A percentile compares a stretch with the other conserved stretches of the same genome.
Evolutionary conservation across 1,140 invertebrate genomes (phyloP).

Genomic region (Drosophila aff.): DNA sequence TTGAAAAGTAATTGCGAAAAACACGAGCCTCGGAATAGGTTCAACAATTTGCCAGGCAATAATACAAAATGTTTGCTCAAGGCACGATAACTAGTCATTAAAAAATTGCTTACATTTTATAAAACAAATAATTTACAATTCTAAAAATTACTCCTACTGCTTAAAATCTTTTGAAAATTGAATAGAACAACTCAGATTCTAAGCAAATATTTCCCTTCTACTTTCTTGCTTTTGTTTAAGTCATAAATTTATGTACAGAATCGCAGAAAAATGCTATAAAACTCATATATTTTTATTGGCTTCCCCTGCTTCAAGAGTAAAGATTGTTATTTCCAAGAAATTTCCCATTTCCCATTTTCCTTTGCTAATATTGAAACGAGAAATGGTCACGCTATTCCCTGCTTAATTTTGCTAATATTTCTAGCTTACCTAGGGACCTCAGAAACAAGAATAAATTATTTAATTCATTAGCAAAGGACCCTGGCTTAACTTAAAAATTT

Average conservation of each 20-base stretch:
- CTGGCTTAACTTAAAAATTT: neutral
- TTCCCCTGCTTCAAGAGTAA: neutral
- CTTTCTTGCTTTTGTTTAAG: neutral
- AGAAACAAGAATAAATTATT: neutral
- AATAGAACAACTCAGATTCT: neutral
- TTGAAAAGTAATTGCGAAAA: slow-evolving; percentile 1
- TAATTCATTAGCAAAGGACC: slow-evolving; percentile 6
- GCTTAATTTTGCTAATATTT: slow-evolving; percentile 19
- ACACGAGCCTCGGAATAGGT: slow-evolving; percentile 10
- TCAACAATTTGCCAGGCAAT: slow-evolving; percentile 7
- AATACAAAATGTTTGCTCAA: neutral
- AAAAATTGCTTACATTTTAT: neutral
- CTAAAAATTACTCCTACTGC: neutral
- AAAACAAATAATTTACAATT: neutral
- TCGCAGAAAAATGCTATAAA: neutral
- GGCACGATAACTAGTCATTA: neutral
- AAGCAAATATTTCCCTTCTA: neutral
- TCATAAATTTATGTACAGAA: neutral
- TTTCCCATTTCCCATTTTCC: neutral
- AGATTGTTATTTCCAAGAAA: neutral
- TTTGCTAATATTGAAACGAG: neutral
- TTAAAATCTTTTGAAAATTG: neutral
- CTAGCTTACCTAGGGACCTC: neutral
- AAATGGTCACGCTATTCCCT: slow-evolving; percentile 35
- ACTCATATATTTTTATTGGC: no score